phyloP scores from a whole-genome alignment of 2,888 invertebrate species.

The Caenorhabditis panamensis region DNA sequence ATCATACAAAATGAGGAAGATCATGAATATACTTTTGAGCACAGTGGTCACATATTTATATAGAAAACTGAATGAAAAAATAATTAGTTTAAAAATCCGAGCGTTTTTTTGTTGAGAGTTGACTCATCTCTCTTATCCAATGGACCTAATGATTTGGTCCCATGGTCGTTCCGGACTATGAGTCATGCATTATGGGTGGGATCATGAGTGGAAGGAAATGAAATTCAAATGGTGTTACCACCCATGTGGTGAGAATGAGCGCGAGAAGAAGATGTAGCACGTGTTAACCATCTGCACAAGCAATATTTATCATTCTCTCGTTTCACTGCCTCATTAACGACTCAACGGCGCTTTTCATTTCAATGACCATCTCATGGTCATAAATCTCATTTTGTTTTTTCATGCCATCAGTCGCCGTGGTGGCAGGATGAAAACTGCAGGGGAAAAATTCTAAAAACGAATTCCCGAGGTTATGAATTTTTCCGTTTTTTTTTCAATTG shows the following conservation, averaged over 20 bases:
- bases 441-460: too few relatives aligned
- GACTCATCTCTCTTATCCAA: not conserved
- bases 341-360: conserved; percentile 11
- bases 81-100: not conserved
- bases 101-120: not conserved
- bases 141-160: not conserved
- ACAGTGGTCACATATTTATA: too few relatives aligned
- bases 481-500: too few relatives aligned
- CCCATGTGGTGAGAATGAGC: conserved; percentile 39
- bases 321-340: conserved; percentile 50
- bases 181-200: conserved; percentile 22
- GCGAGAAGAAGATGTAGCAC: conserved; percentile 35
- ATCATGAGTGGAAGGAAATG: conserved; percentile 13
- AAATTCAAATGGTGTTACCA: conserved; percentile 36
- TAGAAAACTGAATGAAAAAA: not conserved
- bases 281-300: conserved; percentile 60
- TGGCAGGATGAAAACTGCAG: too few relatives aligned
- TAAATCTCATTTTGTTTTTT: not conserved
- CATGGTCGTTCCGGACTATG: not conserved
- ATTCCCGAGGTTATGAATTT: too few relatives aligned
- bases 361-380: conserved; percentile 9
- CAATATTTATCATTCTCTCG: conserved; percentile 34
- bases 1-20: too few relatives aligned
- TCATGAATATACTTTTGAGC: too few relatives aligned
- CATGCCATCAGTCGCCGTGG: not conserved